phyloP scores from a whole-genome alignment of 1,140 invertebrate species.

The Schlechtendalia chinensis region DNA sequence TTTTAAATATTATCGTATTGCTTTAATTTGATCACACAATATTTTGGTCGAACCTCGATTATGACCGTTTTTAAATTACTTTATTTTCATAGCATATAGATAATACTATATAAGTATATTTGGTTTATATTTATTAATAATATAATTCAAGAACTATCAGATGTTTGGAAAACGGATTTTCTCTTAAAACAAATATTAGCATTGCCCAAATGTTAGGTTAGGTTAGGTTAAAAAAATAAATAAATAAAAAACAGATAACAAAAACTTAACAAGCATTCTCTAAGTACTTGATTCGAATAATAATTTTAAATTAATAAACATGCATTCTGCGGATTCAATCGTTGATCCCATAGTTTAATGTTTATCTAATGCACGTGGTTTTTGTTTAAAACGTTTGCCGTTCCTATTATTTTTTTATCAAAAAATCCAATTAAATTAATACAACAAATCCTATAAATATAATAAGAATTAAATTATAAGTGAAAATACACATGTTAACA shows the following conservation, averaged over 20 bases:
- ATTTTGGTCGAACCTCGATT: not conserved
- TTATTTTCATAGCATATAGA: not conserved
- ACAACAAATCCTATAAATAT: not conserved
- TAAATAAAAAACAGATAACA: not conserved
- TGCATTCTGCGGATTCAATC: not conserved
- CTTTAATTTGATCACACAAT: conserved; percentile 18
- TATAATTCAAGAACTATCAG: not conserved
- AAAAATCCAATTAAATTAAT: not conserved
- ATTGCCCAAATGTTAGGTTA: not conserved
- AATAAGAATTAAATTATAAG: not conserved
- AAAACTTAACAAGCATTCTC: conserved; percentile 10
- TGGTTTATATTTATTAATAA: not conserved
- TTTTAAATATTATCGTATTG: conserved; percentile 14
- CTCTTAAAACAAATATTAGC: not conserved
- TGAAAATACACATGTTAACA: not conserved
- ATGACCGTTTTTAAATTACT: not conserved
- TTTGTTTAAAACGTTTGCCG: not conserved
- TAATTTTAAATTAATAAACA: not conserved
- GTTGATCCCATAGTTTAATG: not conserved
- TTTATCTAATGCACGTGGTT: not conserved
- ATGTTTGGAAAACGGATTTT: not conserved
- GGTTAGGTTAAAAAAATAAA: not conserved
- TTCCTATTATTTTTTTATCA: not conserved
- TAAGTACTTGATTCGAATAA: not conserved
- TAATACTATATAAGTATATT: not conserved